Percentiles rank a stretch among this genome's conserved stretches.
phyloP scores from a whole-genome alignment of 1,140 invertebrate genomes.

The Drosophila novamexicana region DNA sequence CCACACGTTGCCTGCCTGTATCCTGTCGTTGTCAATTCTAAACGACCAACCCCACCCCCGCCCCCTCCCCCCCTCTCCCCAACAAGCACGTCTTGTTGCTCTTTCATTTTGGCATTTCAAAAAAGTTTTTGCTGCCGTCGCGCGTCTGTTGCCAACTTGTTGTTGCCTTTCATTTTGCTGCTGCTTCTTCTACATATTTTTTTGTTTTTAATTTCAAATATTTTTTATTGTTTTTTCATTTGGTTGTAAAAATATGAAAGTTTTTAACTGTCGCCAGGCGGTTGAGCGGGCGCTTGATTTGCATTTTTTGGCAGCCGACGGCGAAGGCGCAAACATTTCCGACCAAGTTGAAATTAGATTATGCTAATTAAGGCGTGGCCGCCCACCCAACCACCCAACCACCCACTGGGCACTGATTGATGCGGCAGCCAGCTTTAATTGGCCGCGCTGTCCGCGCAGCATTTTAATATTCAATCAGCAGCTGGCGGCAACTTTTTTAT shows the following conservation, averaged over 20 bases:
- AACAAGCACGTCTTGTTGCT: conserved; percentile 65
- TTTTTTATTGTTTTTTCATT: conserved; percentile 83
- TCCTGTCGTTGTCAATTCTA: conserved; percentile 76
- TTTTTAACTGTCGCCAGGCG: conserved; percentile 62
- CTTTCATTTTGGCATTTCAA: conserved; percentile 82
- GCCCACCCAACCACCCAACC: neutral
- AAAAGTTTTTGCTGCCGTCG: conserved; percentile 44
- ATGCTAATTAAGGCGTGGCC: conserved; percentile 78
- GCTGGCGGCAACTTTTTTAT: conserved; percentile 68
- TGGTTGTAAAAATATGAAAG: conserved; percentile 80
- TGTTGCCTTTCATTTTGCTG: conserved; percentile 34
- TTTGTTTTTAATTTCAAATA: conserved; percentile 11
- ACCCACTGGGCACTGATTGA: conserved; percentile 54
- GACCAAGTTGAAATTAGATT: conserved; percentile 82
- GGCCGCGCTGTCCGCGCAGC: conserved; percentile 35
- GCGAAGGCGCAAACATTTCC: conserved; percentile 33
- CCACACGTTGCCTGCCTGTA: conserved; percentile 48
- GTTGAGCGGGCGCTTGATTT: conserved; percentile 49
- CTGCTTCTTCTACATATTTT: conserved; percentile 8
- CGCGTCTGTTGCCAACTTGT: conserved; percentile 40
- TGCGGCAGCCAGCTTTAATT: conserved; percentile 59
- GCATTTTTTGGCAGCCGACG: conserved; percentile 71
- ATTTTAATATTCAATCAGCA: conserved; percentile 81
- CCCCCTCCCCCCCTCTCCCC: neutral
- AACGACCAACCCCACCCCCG: neutral